Evolutionary conservation across 2,797 vertebrate species (phyloP).

Genomic region (Pseudochromis fuscus): DNA sequence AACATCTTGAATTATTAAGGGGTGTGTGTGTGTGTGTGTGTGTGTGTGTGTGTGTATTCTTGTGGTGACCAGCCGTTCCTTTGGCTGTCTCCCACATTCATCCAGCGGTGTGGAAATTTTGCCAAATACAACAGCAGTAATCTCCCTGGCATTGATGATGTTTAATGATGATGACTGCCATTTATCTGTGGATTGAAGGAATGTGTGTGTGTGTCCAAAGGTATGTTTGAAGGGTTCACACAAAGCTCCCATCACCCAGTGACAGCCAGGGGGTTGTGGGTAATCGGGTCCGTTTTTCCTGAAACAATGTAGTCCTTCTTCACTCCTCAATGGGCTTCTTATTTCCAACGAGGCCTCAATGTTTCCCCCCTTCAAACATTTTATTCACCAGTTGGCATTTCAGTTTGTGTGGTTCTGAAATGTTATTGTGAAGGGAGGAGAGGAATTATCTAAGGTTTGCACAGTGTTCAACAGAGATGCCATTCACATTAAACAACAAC

Average conservation of each 20-base stretch:
- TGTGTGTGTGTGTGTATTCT: conserved; percentile 11
- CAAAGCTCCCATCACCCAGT: conserved; percentile 64
- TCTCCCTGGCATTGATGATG: conserved; percentile 72
- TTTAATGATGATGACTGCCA: conserved; percentile 78
- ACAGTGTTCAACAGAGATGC: conserved; percentile 31
- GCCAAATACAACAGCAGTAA: conserved; percentile 73
- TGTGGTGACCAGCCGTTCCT: conserved; percentile 46
- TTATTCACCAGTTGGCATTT: conserved; percentile 71
- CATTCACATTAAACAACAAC: conserved; percentile 39
- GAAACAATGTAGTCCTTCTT: conserved; percentile 81
- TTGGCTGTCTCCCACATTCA: conserved; percentile 54
- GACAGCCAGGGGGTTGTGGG: conserved; percentile 68
- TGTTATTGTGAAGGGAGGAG: conserved; percentile 59
- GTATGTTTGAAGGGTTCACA: conserved; percentile 59
- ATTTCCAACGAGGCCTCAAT: conserved; percentile 58
- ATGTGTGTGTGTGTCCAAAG: conserved; percentile 21
- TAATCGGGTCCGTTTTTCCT: conserved; percentile 63
- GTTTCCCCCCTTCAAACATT: conserved; percentile 61
- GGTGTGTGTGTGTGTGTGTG: conserved; percentile 2
- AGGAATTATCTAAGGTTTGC: conserved; percentile 48
- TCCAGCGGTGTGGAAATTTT: conserved; percentile 33
- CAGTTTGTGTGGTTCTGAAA: conserved; percentile 62
- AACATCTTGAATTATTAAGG: background rate
- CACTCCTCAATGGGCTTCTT: conserved; percentile 73
- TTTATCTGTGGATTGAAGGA: conserved; percentile 63